Evolutionary conservation across 2,797 vertebrate genomes (phyloP).

Genomic region (Sebastes miniatus): DNA sequence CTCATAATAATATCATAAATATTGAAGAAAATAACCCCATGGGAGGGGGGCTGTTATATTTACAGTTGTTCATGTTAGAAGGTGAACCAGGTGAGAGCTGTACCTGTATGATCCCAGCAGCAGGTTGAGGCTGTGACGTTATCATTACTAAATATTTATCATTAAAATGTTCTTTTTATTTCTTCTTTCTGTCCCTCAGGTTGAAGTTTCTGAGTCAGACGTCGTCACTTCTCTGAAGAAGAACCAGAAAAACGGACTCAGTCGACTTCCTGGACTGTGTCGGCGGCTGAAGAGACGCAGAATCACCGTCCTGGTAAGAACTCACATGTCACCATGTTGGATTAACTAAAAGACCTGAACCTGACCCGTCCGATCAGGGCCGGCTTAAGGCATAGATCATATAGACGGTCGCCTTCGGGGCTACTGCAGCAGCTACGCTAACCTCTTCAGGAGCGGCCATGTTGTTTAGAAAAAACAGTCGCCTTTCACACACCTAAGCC

Average conservation of each 20-base stretch:
- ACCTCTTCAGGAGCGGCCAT: no score
- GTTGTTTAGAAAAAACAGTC: no score
- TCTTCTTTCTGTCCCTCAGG: background rate
- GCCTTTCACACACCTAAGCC: no score
- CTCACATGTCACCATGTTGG: no score
- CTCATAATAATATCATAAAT: background rate
- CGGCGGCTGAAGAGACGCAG: constrained; percentile 74
- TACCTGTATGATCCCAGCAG: background rate
- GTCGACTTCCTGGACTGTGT: constrained; percentile 73
- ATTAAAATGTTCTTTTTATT: background rate
- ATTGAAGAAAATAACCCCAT: no score
- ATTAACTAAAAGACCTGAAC: no score
- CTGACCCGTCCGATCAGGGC: no score
- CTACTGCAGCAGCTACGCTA: no score
- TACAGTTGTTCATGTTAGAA: no score
- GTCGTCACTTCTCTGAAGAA: background rate
- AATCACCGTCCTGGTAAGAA: constrained; percentile 65
- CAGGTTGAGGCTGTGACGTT: background rate
- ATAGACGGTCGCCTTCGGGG: no score
- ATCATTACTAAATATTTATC: background rate
- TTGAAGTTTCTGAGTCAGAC: background rate
- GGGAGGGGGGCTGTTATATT: background rate
- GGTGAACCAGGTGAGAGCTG: no score
- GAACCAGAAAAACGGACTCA: constrained; percentile 50
- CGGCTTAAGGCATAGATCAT: no score